Percentiles rank a stretch among this genome's conserved stretches.
Evolutionary conservation across 2,888 invertebrate genomes (phyloP).

Genomic region (Drosophila acutilabella): DNA sequence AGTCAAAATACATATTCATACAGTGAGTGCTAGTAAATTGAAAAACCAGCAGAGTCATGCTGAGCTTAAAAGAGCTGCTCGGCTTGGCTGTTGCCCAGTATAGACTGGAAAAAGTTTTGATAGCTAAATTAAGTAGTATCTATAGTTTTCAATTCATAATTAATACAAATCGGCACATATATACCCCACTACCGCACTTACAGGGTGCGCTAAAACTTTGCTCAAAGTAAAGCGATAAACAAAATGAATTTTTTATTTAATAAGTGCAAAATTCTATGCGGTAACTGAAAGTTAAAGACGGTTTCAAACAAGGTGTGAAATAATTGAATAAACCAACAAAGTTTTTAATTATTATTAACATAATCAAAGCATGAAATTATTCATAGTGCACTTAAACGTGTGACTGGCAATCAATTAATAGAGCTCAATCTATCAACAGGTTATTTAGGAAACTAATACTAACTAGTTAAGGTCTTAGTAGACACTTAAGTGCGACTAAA

Average conservation of each 20-base stretch:
- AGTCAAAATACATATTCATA: conserved; percentile 18
- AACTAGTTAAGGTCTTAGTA: conserved; percentile 7
- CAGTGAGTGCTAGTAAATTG: conserved; percentile 4
- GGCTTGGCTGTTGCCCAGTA: background rate
- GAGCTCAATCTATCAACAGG: background rate
- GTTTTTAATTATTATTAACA: too few relatives aligned
- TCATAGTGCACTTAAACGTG: too few relatives aligned
- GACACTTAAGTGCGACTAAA: conserved; percentile 3
- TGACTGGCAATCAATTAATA: too few relatives aligned
- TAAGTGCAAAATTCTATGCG: background rate
- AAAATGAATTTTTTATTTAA: conserved; percentile 8
- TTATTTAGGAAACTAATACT: conserved; percentile 4
- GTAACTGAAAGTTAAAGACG: background rate
- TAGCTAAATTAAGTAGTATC: too few relatives aligned
- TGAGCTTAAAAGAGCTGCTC: background rate
- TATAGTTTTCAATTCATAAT: too few relatives aligned
- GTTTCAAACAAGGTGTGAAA: too few relatives aligned
- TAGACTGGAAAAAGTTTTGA: too few relatives aligned
- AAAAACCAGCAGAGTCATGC: conserved; percentile 20
- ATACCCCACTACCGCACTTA: background rate
- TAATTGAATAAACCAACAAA: too few relatives aligned
- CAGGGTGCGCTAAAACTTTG: background rate
- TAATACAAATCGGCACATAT: too few relatives aligned
- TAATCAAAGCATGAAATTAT: too few relatives aligned
- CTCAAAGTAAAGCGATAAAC: conserved; percentile 1